Evolutionary conservation across 2,113 vertebrate genomes (phyloP), one percentile per base, ranked within the genome.

Genomic region (Cephalopholis sonnerati): DNA sequence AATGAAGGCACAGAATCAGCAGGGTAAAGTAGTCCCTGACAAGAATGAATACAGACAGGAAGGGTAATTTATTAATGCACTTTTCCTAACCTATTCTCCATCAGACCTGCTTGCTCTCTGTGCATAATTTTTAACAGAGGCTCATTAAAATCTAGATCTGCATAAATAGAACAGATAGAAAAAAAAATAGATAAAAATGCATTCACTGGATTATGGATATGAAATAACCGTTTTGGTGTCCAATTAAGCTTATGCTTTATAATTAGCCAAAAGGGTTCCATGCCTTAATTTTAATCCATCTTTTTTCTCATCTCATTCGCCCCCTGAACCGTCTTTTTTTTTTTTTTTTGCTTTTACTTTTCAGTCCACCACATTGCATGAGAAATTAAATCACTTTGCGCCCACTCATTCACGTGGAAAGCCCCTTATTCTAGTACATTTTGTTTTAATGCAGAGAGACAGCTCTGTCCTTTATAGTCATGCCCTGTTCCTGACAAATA

Each of bases 71-170:
- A 91, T 93, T 91, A 89, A 93, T 92, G 89, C 77, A 86, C 84
- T 86, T 89, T 91, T 86, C 48, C 77, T 79, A 90, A 91, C 89
- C 91, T 81, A 69, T 87, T 87, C 86, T 90, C 85, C 78, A 85
- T 87, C 74, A 78, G 70, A 83, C 73, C 53, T 70, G 64, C 66
- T 88, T 87, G 81, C 65, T 82, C 78, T 87, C 77, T 90, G 74
- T 86, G 70, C 80, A 82, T 86, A 80, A 81, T 92, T 93, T 91
- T 91, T 83, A 90, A 81, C 82, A 80, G 77, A 70, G 78, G 73
- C 90, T 95, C 89, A 92, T 93, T 93, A 94, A 93, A 92, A 92
- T 84, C 80, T 71, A 87, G 75, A 90, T 90, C 89, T 92, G 82
- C 83, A 87, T 91, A 92, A 91, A 93, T 82, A 85, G 70, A 93